phyloP scores from a whole-genome alignment of 2,797 vertebrate genomes.

The Glyptemys insculpta region DNA sequence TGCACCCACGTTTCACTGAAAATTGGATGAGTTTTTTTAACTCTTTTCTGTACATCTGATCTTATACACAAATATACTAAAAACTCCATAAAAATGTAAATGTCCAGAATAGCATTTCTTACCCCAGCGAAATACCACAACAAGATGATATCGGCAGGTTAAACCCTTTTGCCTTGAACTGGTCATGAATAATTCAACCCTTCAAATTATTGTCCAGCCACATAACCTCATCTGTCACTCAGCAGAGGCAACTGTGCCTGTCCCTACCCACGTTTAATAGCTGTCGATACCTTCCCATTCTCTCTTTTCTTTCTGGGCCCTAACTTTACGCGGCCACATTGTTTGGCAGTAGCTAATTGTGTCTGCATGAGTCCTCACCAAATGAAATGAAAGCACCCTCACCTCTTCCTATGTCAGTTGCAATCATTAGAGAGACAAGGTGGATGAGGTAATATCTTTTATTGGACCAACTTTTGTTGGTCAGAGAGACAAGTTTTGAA shows the following conservation, averaged over 20 bases:
- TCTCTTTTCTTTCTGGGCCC: conserved; percentile 29
- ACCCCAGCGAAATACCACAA: background rate
- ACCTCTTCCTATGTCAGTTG: background rate
- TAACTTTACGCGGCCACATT: conserved; percentile 23
- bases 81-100: background rate
- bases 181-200: conserved; percentile 67
- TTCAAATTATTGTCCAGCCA: conserved; percentile 65
- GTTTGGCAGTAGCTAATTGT: background rate
- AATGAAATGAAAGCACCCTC: conserved; percentile 7
- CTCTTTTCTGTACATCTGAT: background rate
- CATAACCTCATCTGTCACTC: conserved; percentile 67
- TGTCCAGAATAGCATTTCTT: background rate
- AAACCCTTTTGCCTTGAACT: conserved; percentile 54
- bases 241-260: conserved; percentile 43
- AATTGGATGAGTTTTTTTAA: background rate
- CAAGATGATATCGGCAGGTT: conserved; percentile 24
- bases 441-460: background rate
- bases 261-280: conserved; percentile 50
- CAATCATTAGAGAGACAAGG: background rate
- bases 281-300: conserved; percentile 21
- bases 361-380: background rate
- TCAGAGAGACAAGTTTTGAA: background rate
- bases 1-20: background rate
- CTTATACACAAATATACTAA: background rate
- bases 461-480: background rate